phyloP scores from a whole-genome alignment of 2,888 invertebrate genomes.

The Bedellia somnulentella region DNA sequence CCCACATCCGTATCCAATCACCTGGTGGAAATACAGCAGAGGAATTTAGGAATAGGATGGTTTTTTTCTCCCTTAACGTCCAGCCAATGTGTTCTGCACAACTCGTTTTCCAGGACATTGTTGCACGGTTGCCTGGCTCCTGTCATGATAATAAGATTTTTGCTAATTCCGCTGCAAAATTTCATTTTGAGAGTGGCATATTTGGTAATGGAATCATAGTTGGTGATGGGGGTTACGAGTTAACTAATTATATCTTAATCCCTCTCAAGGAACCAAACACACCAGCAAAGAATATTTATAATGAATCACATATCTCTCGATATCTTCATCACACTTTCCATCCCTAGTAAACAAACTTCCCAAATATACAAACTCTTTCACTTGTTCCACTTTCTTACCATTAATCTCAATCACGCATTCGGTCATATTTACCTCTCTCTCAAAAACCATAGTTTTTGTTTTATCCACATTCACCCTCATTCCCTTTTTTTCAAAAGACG shows the following conservation, averaged over 20 bases:
- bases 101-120: conserved; percentile 3
- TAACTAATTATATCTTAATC: conserved; percentile 7
- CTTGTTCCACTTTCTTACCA: too few species aligned
- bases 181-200: conserved; percentile 4
- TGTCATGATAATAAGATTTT: conserved; percentile 9
- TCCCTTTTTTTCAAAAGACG: too few species aligned
- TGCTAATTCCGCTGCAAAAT: conserved; percentile 3
- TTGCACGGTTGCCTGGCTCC: conserved; percentile 8
- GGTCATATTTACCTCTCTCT: too few species aligned
- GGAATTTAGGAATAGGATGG: conserved; percentile 8
- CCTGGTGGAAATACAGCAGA: conserved; percentile 10
- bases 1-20: conserved; percentile 7
- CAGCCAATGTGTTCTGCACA: conserved; percentile 4
- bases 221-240: conserved; percentile 9
- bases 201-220: conserved; percentile 7
- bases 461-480: too few species aligned
- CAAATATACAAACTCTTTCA: too few species aligned
- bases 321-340: too few species aligned
- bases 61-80: conserved; percentile 5
- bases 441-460: too few species aligned
- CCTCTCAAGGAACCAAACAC: conserved; percentile 8
- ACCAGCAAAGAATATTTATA: conserved; percentile 7
- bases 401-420: too few species aligned
- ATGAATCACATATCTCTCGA: too few species aligned
- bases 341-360: too few species aligned